A percentile compares a stretch with the other conserved stretches of the same genome.
Evolutionary conservation across 2,797 vertebrate species (phyloP).

Genomic region (Tokudaia muenninki): DNA sequence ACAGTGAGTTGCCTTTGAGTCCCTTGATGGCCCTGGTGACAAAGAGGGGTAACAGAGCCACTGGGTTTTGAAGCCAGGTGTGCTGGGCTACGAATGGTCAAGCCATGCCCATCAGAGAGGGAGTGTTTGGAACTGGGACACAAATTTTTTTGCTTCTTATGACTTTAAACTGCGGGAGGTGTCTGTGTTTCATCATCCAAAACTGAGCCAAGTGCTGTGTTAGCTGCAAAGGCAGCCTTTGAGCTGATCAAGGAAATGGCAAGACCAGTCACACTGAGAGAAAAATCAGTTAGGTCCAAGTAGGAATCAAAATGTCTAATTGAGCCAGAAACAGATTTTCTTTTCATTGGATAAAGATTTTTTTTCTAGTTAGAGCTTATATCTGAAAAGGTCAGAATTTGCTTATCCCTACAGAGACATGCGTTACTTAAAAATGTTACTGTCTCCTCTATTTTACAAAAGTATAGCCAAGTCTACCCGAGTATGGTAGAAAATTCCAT

Average conservation of each 20-base stretch:
- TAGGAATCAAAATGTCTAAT: background rate
- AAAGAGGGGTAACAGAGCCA: background rate
- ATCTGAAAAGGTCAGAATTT: slow-evolving; percentile 17
- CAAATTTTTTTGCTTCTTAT: background rate
- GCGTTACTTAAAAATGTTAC: background rate
- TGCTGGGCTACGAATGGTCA: background rate
- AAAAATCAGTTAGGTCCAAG: slow-evolving; percentile 37
- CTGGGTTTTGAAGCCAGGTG: background rate
- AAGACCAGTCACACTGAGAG: background rate
- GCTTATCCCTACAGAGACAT: background rate
- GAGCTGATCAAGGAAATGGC: background rate
- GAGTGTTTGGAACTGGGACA: background rate
- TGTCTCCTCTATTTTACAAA: slow-evolving; percentile 48
- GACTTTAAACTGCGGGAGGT: background rate
- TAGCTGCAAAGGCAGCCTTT: background rate
- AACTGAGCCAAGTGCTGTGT: background rate
- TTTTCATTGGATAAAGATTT: background rate
- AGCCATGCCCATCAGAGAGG: slow-evolving; percentile 31
- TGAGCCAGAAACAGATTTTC: background rate
- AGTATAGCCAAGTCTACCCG: slow-evolving; percentile 19
- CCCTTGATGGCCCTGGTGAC: background rate
- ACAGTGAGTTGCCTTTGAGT: slow-evolving; percentile 92
- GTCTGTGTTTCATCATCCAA: background rate
- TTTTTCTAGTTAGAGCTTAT: background rate
- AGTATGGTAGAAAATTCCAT: slow-evolving; percentile 13